Evolutionary conservation across 2,888 invertebrate species (phyloP), one percentile per base, ranked within the genome.

Genomic region (Cephus rjabovi): DNA sequence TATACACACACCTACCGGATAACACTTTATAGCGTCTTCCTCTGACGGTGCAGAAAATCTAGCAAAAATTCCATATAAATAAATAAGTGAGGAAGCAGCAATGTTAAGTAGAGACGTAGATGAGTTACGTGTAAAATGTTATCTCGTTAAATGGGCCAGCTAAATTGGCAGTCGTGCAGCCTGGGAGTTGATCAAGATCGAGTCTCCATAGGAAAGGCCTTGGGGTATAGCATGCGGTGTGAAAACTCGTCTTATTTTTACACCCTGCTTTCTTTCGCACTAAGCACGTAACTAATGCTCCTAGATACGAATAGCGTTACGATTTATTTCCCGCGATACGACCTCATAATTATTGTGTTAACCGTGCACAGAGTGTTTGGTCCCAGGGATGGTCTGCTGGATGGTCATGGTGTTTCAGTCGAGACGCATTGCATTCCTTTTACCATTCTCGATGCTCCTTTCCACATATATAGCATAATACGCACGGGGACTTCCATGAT

Each of bases 301-400:
- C 71, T 31, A 82, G 86, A 85, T 86, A 86, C 85, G 71, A 71
- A 71, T 34, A 23, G 71, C 71, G 79, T 74, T 78, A 83, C 83
- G 85, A 85, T 85, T 85, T 86, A 85, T 86, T 85, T 85, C 81
- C 74, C 83, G 81, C 83, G 86, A 86, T 85, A 86, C 83, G 82
- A 81, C 81, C 82, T 77, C 76, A 80, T 83, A 86, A 85, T 85
- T 85, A 86, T 85, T 83, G 81, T 80, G 77, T 78, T 83, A 80
- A 86, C 31, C 71, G 11, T 12, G 71, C 33, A 34, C 71, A 34
- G 33, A 34, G 33, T 71, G 12, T 31, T 34, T 71, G 33, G 71
- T 23, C 30, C 31, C 71, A 34, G 33, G 71, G 71, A 33, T 71
- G 40, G 40, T 71, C 33, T 11, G 6, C 31, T 1, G 31, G 12